A percentile compares a stretch with the other conserved stretches of the same genome.
Evolutionary conservation across 2,888 invertebrate species (phyloP).

Genomic region (Leptothorax acervorum): DNA sequence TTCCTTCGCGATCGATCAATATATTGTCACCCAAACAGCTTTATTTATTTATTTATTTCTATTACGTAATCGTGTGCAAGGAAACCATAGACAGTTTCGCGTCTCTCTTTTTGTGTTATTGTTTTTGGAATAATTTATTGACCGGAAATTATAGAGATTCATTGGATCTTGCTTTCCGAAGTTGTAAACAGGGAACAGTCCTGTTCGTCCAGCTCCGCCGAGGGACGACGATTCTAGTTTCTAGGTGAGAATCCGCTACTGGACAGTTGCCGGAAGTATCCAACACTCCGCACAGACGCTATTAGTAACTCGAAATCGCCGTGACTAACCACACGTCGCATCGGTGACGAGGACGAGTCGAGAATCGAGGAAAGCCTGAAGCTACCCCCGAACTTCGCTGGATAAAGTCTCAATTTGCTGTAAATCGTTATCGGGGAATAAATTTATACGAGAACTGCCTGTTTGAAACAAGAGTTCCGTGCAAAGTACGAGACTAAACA

Average conservation of each 20-base stretch:
- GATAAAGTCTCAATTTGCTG: constrained; percentile 1
- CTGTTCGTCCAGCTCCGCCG: constrained; percentile 51
- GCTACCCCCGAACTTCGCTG: neutral
- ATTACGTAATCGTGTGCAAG: neutral
- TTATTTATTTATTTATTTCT: constrained; percentile 7
- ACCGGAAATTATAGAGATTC: constrained; percentile 15
- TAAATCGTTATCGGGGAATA: constrained; percentile 7
- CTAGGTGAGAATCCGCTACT: constrained; percentile 53
- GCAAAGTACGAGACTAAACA: neutral
- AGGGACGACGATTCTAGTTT: constrained; percentile 49
- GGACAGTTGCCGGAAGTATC: constrained; percentile 38
- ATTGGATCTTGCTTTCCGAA: neutral
- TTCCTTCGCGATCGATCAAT: constrained; percentile 13
- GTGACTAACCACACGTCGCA: constrained; percentile 64
- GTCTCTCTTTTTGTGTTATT: neutral
- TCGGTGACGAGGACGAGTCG: constrained; percentile 64
- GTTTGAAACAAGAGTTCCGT: neutral
- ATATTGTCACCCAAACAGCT: constrained; percentile 5
- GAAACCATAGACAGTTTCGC: neutral
- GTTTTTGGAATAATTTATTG: neutral
- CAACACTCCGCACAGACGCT: constrained; percentile 59
- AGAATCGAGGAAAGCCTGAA: constrained; percentile 64
- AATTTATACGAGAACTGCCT: neutral
- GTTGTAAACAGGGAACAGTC: constrained; percentile 7
- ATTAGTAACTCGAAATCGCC: constrained; percentile 69